Conservation (phyloP, 1,140 invertebrate species). For the Brachionus paranguensis region DNA sequence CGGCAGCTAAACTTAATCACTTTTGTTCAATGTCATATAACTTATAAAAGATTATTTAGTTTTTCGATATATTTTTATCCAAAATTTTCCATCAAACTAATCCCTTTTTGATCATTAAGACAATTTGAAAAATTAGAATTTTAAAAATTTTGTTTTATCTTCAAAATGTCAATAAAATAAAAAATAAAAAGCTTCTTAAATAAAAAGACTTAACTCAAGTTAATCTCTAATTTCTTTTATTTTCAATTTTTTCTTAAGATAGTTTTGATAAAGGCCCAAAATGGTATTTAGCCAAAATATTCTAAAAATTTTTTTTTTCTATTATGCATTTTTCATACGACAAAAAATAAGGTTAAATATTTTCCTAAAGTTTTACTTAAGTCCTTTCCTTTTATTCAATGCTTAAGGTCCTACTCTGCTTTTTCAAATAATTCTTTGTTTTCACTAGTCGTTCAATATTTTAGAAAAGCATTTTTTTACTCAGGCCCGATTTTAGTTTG, state of each 20-base stretch:
- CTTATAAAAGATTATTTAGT: background rate
- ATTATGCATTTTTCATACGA: background rate
- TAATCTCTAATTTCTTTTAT: slow-evolving; percentile 28
- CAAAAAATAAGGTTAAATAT: background rate
- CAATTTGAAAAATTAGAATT: slow-evolving; percentile 11
- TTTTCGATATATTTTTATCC: background rate
- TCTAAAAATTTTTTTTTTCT: background rate
- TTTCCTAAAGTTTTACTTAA: background rate
- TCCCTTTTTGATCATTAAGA: background rate
- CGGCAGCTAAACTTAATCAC: background rate
- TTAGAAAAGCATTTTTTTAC: too few relatives aligned
- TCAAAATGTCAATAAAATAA: slow-evolving; percentile 12
- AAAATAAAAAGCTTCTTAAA: slow-evolving; percentile 4
- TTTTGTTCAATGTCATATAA: background rate
- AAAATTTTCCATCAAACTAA: background rate
- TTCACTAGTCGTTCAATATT: too few relatives aligned
- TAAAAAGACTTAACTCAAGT: background rate
- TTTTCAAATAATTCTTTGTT: background rate
- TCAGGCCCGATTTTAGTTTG: background rate
- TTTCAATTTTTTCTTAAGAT: background rate
- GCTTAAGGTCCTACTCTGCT: background rate
- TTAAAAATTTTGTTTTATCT: slow-evolving; percentile 28
- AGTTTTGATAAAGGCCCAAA: background rate
- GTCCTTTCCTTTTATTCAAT: background rate
- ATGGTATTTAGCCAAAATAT: background rate